These are phyloP conservation scores for Chaetops frenatus DNA, from an alignment of 2,113 vertebrate species.

Conservation along the genomic window DNA sequence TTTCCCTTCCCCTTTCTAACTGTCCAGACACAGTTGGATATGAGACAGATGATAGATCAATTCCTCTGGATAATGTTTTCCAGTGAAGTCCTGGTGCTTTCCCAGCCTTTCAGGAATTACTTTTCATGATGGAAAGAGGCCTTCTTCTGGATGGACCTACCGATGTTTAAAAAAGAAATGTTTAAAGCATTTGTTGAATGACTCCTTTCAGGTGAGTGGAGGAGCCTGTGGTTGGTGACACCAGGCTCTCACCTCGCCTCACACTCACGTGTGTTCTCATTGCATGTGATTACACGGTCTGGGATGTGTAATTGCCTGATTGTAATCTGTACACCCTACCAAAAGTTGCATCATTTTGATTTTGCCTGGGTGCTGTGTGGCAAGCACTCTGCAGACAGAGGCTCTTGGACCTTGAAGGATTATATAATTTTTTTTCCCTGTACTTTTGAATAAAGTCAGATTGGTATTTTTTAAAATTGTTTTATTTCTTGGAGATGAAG, in stretches of 20 bases:
- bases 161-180: background rate
- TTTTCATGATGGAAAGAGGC: background rate
- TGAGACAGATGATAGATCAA: background rate
- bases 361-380: background rate
- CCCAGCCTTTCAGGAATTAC: background rate
- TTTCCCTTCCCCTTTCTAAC: background rate
- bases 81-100: background rate
- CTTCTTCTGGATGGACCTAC: background rate
- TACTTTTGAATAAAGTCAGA: background rate
- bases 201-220: background rate
- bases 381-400: background rate
- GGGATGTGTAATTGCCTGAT: background rate
- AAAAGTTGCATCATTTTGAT: slow-evolving; percentile 9
- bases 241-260: background rate
- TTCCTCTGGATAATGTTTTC: background rate
- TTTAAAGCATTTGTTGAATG: background rate
- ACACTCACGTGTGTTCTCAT: background rate
- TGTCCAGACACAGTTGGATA: background rate
- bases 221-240: slow-evolving; percentile 22
- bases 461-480: background rate
- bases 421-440: background rate
- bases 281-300: background rate
- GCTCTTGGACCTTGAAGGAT: background rate
- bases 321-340: background rate
- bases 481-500: background rate